Percentiles rank a stretch among this genome's conserved stretches.
Evolutionary conservation across 2,797 vertebrate species (phyloP).

Genomic region (Enteromius paludinosus): DNA sequence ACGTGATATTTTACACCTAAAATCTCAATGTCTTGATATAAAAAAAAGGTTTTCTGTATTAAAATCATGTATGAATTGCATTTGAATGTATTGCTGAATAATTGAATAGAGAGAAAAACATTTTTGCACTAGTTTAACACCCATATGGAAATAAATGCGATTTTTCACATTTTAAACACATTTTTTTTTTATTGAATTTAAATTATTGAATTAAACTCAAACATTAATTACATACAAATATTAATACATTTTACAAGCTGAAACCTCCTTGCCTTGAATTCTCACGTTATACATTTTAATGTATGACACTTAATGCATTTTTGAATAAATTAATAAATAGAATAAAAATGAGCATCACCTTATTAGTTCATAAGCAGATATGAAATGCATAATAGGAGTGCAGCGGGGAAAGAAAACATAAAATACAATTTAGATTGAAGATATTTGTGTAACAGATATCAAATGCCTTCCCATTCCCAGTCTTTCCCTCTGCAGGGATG

Average conservation of each 20-base stretch:
- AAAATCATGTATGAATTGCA: not conserved
- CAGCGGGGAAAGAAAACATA: not conserved
- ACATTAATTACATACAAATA: not conserved
- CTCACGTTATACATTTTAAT: too few relatives aligned
- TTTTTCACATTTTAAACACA: not conserved
- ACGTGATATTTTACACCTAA: not conserved
- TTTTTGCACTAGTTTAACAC: not conserved
- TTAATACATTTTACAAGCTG: too few relatives aligned
- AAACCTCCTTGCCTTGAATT: too few relatives aligned
- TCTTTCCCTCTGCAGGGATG: constrained; percentile 62
- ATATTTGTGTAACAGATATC: constrained; percentile 68
- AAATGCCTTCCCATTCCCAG: constrained; percentile 58
- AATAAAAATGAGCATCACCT: not conserved
- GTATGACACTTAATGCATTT: not conserved
- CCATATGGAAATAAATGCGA: not conserved
- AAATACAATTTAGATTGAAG: constrained; percentile 61
- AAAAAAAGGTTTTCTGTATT: not conserved
- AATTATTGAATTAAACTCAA: too few relatives aligned
- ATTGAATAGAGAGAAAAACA: not conserved
- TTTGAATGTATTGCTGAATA: not conserved
- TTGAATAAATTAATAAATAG: not conserved
- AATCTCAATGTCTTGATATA: not conserved
- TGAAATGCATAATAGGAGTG: not conserved
- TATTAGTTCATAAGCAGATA: not conserved
- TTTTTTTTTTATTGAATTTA: not conserved